Percentiles rank a stretch among this genome's conserved stretches.
Evolutionary conservation across 2,888 invertebrate species (phyloP).

Genomic region (Agriopis leucophaearia): DNA sequence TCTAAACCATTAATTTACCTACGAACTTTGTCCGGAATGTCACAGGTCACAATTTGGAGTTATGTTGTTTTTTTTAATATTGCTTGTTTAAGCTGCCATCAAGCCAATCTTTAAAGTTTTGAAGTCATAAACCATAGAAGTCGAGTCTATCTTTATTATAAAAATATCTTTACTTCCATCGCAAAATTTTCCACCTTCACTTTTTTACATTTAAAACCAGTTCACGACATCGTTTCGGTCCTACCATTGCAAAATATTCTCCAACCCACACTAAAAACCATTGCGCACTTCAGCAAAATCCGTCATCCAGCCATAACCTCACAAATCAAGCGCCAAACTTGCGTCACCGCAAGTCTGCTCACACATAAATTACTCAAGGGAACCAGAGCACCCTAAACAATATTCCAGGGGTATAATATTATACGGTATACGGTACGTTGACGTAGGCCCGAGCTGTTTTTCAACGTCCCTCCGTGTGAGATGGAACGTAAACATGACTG

Average conservation of each 20-base stretch:
- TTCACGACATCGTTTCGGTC: not conserved
- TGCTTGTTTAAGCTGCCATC: too few relatives aligned
- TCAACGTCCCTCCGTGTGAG: constrained; percentile 41
- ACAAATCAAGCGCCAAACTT: constrained; percentile 33
- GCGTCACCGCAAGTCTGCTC: constrained; percentile 34
- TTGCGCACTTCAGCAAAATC: constrained; percentile 13
- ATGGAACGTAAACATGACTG: constrained; percentile 45
- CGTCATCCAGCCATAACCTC: constrained; percentile 8
- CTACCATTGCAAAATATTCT: not conserved
- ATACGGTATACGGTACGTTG: constrained; percentile 32
- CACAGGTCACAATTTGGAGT: too few relatives aligned
- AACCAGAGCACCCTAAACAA: constrained; percentile 35
- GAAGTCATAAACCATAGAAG: too few relatives aligned
- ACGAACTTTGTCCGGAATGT: too few relatives aligned
- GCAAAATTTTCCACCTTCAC: not conserved
- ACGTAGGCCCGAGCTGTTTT: constrained; percentile 42
- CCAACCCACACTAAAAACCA: constrained; percentile 3
- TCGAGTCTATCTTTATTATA: too few relatives aligned
- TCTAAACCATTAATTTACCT: too few relatives aligned
- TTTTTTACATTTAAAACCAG: not conserved
- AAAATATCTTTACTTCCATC: too few relatives aligned
- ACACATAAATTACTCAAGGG: constrained; percentile 39
- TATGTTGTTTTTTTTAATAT: too few relatives aligned
- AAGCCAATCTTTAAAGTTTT: too few relatives aligned
- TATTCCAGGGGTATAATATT: constrained; percentile 36